Percentiles rank a stretch among this genome's conserved stretches.
phyloP scores from a whole-genome alignment of 1,140 invertebrate species.

The Gonioctena quinquepunctata region DNA sequence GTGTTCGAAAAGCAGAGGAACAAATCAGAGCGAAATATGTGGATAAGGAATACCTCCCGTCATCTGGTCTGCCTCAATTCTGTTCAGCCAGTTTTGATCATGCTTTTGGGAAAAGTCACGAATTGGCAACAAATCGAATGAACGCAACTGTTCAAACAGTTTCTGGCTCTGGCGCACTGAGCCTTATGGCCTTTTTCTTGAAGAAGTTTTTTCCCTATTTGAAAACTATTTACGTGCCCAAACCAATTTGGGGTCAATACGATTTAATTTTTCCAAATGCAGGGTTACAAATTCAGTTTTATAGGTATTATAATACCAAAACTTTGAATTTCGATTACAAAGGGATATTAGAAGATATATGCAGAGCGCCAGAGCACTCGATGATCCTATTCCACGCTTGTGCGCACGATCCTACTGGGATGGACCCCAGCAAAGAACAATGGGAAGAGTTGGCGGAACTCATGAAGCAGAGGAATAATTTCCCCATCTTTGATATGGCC shows the following conservation, averaged over 20 bases:
- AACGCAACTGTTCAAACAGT: conserved; percentile 75
- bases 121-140: conserved; percentile 70
- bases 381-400: conserved; percentile 94
- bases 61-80: conserved; percentile 81
- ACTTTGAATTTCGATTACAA: conserved; percentile 94
- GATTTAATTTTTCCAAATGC: conserved; percentile 89
- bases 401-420: conserved; percentile 97
- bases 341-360: conserved; percentile 88
- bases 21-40: conserved; percentile 63
- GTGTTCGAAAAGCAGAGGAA: conserved; percentile 75
- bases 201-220: conserved; percentile 80
- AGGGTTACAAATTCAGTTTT: conserved; percentile 61
- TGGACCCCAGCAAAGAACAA: conserved; percentile 84
- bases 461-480: conserved; percentile 77
- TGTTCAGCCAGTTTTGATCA: conserved; percentile 81
- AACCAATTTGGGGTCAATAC: conserved; percentile 99
- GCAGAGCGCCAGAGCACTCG: conserved; percentile 79
- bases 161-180: conserved; percentile 95
- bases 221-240: conserved; percentile 90
- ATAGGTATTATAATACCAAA: conserved; percentile 93
- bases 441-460: conserved; percentile 82
- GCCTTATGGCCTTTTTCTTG: conserved; percentile 88
- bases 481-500: conserved; percentile 92
- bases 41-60: conserved; percentile 96
- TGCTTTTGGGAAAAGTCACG: conserved; percentile 85